Evolutionary conservation across 1,140 invertebrate species (phyloP).

Genomic region (Aphaenogaster ashmeadi): DNA sequence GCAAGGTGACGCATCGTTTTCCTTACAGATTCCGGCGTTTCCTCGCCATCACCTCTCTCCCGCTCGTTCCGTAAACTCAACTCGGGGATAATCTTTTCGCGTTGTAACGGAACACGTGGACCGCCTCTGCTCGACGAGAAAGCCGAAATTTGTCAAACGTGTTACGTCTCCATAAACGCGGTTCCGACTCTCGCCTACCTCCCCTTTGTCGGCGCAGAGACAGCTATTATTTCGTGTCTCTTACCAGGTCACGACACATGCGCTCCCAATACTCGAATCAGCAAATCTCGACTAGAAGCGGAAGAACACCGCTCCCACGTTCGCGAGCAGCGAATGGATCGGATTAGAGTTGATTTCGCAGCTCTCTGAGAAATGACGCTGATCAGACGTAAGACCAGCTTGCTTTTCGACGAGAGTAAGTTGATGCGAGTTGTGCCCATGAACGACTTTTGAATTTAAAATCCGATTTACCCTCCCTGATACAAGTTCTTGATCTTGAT

Average conservation of each 20-base stretch:
- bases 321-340: background rate
- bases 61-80: slow-evolving; percentile 23
- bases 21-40: slow-evolving; percentile 66
- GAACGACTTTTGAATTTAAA: slow-evolving; percentile 49
- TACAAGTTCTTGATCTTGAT: slow-evolving; percentile 10
- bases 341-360: slow-evolving; percentile 16
- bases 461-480: slow-evolving; percentile 28
- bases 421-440: slow-evolving; percentile 8
- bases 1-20: slow-evolving; percentile 81
- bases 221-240: slow-evolving; percentile 34
- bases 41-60: slow-evolving; percentile 5
- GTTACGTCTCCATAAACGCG: slow-evolving; percentile 68
- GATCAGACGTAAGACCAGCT: background rate
- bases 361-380: background rate
- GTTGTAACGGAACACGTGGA: slow-evolving; percentile 52
- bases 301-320: background rate
- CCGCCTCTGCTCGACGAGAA: slow-evolving; percentile 16
- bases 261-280: background rate
- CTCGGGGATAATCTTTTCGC: slow-evolving; percentile 48
- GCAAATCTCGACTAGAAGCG: background rate
- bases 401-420: slow-evolving; percentile 34
- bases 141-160: slow-evolving; percentile 75
- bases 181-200: slow-evolving; percentile 21
- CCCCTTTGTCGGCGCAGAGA: background rate
- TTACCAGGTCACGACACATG: background rate